Conservation (phyloP, 2,797 vertebrate species). For the Xiphophorus birchmanni region DNA sequence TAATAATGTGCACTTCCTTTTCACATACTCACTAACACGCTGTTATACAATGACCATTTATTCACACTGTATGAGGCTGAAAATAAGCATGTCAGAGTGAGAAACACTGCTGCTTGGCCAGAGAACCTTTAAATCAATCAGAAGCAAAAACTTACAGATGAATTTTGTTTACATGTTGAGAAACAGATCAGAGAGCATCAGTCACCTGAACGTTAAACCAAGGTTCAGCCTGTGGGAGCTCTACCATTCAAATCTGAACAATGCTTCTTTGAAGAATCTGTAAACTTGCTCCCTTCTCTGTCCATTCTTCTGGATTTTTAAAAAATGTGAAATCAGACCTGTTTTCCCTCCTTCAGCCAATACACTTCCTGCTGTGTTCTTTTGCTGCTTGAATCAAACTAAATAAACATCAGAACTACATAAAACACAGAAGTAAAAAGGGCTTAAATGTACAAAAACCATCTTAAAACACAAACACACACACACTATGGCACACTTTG, state of each 20-base stretch:
- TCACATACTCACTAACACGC: slow-evolving; percentile 46
- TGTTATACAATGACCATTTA: slow-evolving; percentile 77
- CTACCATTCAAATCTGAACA: slow-evolving; percentile 26
- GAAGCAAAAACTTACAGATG: slow-evolving; percentile 39
- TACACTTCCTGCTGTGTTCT: slow-evolving; percentile 21
- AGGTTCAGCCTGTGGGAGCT: slow-evolving; percentile 1
- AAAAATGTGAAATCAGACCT: neutral
- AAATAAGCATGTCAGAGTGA: slow-evolving; percentile 66
- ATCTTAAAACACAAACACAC: slow-evolving; percentile 68
- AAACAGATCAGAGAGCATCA: slow-evolving; percentile 45
- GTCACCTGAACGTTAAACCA: slow-evolving; percentile 23
- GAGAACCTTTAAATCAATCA: slow-evolving; percentile 57
- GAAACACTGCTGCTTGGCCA: slow-evolving; percentile 35
- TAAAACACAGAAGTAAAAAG: slow-evolving; percentile 70
- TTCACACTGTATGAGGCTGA: slow-evolving; percentile 72
- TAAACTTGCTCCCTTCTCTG: neutral
- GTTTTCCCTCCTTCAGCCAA: slow-evolving; percentile 10
- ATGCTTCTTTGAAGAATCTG: slow-evolving; percentile 22
- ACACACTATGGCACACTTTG: slow-evolving; percentile 58
- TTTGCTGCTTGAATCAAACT: slow-evolving; percentile 44
- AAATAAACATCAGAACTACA: slow-evolving; percentile 47
- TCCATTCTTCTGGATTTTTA: slow-evolving; percentile 11
- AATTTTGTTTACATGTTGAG: slow-evolving; percentile 41
- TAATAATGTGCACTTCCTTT: slow-evolving; percentile 14
- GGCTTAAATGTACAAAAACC: slow-evolving; percentile 76